Conservation (phyloP, 1,140 invertebrate species). For the Babylonia areolata region DNA sequence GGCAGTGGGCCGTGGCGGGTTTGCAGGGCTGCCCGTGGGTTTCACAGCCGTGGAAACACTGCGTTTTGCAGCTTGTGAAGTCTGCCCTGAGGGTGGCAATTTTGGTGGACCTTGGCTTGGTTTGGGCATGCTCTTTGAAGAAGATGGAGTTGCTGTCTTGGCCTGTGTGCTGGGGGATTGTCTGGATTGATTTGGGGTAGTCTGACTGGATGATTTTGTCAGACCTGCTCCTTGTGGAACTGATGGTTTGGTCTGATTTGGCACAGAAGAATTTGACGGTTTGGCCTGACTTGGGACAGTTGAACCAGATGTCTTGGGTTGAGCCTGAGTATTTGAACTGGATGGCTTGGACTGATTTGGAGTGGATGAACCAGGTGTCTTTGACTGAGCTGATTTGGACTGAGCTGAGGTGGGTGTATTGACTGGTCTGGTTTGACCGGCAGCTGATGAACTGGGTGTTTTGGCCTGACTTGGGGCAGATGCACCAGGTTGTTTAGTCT, state of each 20-base stretch:
- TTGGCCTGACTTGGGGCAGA: neutral
- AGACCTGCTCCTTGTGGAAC: neutral
- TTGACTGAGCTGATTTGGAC: neutral
- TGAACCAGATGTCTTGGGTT: neutral
- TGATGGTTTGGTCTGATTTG: neutral
- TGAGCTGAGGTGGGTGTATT: neutral
- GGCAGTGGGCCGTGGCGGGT: neutral
- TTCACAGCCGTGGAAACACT: neutral
- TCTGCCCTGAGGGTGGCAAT: neutral
- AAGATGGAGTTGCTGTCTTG: neutral
- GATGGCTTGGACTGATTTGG: neutral
- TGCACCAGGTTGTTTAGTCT: neutral
- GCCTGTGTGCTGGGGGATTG: neutral
- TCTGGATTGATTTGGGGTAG: neutral
- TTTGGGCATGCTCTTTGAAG: neutral
- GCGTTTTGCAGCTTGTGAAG: neutral
- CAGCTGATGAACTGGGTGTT: neutral
- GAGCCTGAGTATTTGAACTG: neutral
- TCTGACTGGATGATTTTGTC: neutral
- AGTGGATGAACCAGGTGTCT: neutral
- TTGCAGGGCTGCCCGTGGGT: neutral
- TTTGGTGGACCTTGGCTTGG: neutral
- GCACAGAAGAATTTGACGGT: neutral
- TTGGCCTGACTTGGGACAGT: neutral
- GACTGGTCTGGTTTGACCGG: neutral